Base-by-base conservation (phyloP, 2,113 vertebrate genomes). In the Plotosus lineatus region DNA sequence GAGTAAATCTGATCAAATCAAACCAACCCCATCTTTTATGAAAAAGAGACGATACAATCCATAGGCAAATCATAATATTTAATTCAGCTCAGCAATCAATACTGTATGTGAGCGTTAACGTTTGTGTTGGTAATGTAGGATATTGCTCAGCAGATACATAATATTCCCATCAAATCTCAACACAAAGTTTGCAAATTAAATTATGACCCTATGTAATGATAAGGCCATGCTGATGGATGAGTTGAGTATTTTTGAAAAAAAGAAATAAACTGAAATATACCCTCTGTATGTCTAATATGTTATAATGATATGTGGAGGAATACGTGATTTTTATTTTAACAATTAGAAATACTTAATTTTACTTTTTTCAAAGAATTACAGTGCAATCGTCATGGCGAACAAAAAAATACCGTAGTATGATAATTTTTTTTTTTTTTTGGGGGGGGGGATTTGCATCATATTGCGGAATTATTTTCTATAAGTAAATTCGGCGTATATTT, bases 1-100 rank as follows among this genome's bases (percentile, higher is more conserved):
- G 66, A 80, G 83, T 71, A 85, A 87, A 87, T 87, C 81, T 82
- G 83, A 85, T 85, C 69, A 85, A 83, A 87, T 87, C 75, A 69
- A 83, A 82, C 72, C 56, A 12, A 36, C 79, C 82, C 71, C 82
- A 71, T 72, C 74, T 80, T 63, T 28, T 85, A 61, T 56, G 48
- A 53, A 66, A 77, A 85, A 79, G 74, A 33, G 66, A 77, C 46
- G 28, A 1, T 60, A 68, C 65, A 61, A 65, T 28, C 71, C 78
- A 79, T 21, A 66, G 73, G 78, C 42, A 82, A 76, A 69, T 53
- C 69, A 71, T 31, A 77, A 55, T 71, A 77, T 75, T 56, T 72
- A 73, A 66, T 69, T 58, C 71, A 40, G 63, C 23, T 28, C 44
- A 44, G 40, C 26, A 69, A 46, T 69, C 79, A 65, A 55, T 75